Evolutionary conservation across 1,140 invertebrate genomes (phyloP).

Genomic region (Apis cerana): DNA sequence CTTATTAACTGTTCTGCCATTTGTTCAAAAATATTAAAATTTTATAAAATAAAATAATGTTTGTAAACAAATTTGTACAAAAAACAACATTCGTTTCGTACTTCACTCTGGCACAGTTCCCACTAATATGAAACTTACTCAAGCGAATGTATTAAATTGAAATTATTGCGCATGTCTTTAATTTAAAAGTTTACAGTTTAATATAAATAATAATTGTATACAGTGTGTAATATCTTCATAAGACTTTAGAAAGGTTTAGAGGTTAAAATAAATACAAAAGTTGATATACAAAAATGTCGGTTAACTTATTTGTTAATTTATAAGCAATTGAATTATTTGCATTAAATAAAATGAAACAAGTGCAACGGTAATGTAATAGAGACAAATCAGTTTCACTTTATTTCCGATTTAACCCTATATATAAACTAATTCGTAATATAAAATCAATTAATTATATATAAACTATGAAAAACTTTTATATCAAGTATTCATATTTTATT

Average conservation of each 20-base stretch:
- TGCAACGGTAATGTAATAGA: no score
- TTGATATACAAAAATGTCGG: no score
- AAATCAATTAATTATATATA: not conserved
- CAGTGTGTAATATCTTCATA: no score
- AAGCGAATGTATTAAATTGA: not conserved
- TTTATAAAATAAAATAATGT: not conserved
- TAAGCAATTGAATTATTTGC: no score
- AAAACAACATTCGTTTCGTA: not conserved
- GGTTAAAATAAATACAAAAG: no score
- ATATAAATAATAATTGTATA: not conserved
- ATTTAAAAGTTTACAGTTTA: not conserved
- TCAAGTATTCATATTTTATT: not conserved
- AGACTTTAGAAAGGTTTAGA: no score
- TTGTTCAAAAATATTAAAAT: constrained; percentile 31
- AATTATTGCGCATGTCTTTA: not conserved
- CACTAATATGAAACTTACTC: not conserved
- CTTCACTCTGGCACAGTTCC: not conserved
- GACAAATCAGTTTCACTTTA: no score
- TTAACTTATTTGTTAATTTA: no score
- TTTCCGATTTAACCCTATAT: no score
- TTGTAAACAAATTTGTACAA: constrained; percentile 7
- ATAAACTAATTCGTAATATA: not conserved
- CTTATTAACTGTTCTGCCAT: constrained; percentile 81
- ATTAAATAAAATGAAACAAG: no score
- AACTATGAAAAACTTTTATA: not conserved